Percentiles rank a stretch among this genome's conserved stretches.
These are phyloP conservation scores for Drosophila athabasca DNA, from an alignment of 1,140 invertebrate species.

Conservation along the genomic window DNA sequence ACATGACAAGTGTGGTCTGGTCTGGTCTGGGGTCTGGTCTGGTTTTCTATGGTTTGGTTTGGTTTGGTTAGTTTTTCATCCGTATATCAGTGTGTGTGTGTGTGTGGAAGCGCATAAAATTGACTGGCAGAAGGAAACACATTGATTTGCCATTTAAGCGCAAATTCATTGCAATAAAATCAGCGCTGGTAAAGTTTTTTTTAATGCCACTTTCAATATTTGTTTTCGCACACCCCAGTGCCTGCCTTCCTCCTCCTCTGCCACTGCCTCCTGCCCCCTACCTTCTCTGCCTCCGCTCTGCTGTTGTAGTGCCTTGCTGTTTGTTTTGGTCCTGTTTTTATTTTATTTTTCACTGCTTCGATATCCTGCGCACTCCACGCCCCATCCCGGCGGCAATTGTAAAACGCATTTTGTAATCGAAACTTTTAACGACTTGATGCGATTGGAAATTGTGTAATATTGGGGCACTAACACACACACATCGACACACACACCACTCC, in stretches of 20 bases:
- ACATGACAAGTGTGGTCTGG: not conserved
- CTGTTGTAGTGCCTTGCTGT: constrained; percentile 22
- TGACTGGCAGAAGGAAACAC: constrained; percentile 75
- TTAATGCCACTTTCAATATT: constrained; percentile 81
- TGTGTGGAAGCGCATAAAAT: constrained; percentile 56
- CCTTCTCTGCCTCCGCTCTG: not conserved
- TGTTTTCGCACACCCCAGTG: constrained; percentile 64
- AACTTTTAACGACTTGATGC: constrained; percentile 82
- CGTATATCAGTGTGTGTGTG: not conserved
- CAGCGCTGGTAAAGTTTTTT: constrained; percentile 67
- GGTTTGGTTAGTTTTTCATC: too few species aligned
- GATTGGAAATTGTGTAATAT: constrained; percentile 81
- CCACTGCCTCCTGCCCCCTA: not conserved
- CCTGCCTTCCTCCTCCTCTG: too few species aligned
- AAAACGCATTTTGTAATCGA: constrained; percentile 80
- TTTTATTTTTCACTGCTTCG: constrained; percentile 26
- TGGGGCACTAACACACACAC: constrained; percentile 58
- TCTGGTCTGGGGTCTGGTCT: too few species aligned
- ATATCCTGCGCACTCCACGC: not conserved
- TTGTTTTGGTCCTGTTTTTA: constrained; percentile 46
- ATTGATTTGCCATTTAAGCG: constrained; percentile 80
- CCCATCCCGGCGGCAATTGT: constrained; percentile 56
- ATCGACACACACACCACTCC: constrained; percentile 21
- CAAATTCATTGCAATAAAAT: constrained; percentile 80
- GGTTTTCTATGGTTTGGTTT: too few species aligned